Base-by-base conservation (phyloP, 2,113 vertebrate species). In the Henicopernis longicauda region DNA sequence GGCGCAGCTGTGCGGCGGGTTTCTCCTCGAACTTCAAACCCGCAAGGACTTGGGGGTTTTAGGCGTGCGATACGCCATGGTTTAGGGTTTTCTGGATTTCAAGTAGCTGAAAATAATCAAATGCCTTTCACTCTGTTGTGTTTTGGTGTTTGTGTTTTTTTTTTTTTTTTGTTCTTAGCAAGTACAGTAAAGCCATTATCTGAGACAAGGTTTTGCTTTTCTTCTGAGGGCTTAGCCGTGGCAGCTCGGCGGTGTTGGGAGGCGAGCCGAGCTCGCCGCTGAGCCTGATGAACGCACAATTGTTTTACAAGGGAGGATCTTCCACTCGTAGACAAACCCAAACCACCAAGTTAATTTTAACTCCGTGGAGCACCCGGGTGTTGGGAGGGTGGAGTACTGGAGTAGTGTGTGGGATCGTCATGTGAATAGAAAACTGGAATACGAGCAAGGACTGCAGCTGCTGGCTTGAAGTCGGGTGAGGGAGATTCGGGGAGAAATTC, bases 181-280 rank as follows among this genome's bases (percentile, higher is more conserved):
- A 87, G 71, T 38, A 83, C 66, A 91, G 74, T 82, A 44, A 42
- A 94, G 77, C 52, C 79, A 26, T 92, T 92, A 27, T 90, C 63
- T 23, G 36, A 67, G 50, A 0, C 10, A 3, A 8, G 83, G 78
- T 70, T 95, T 95, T 93, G 88, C 93, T 95, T 87, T 49, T 4
- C 36, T 7, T 6, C 12, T 1, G 94, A 47, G 80, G 61, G 76
- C 89, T 95, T 9, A 12, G 55, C 93, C 40, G 61, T 26, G 91
- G 76, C 71, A 22, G 84, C 82, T 22, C 55, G 52, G 80, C 76
- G 44, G 44, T 21, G 77, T 3, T 42, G 55, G 91, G 62, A 55
- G 92, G 22, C 27, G 55, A 74, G 88, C 87, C 69, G 16, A 59
- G 90, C 93, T 59, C 63, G 34, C 40, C 58, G 45, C 81, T 2